These are phyloP conservation scores for Heliconius ismenius DNA, from an alignment of 2,888 invertebrate species.

Conservation along the genomic window DNA sequence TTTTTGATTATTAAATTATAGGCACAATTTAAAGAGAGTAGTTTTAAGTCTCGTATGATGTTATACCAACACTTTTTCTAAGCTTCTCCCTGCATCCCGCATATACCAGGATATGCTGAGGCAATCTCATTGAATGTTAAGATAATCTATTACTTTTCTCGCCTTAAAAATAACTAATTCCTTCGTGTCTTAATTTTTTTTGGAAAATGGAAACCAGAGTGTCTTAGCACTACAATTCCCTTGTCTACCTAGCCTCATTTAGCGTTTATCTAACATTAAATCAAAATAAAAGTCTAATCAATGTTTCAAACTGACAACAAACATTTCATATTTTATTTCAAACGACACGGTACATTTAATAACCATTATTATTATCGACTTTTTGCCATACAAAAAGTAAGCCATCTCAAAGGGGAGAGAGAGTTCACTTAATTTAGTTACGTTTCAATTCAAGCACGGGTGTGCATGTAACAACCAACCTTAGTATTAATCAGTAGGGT, in stretches of 20 bases:
- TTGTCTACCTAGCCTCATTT: not conserved
- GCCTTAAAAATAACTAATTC: too few relatives aligned
- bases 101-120: too few relatives aligned
- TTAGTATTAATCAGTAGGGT: conserved; percentile 79
- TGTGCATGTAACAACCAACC: conserved; percentile 58
- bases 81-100: too few relatives aligned
- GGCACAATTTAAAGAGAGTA: too few relatives aligned
- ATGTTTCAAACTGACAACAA: not conserved
- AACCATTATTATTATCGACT: conserved; percentile 19
- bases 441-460: conserved; percentile 63
- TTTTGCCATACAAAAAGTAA: conserved; percentile 25
- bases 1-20: not conserved
- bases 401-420: conserved; percentile 31
- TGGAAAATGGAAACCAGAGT: conserved; percentile 2
- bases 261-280: not conserved
- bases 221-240: not conserved
- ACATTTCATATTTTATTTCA: conserved; percentile 9
- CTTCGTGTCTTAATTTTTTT: too few relatives aligned
- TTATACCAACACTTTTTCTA: too few relatives aligned
- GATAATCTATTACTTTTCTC: too few relatives aligned
- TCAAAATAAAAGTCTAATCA: not conserved
- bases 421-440: conserved; percentile 52
- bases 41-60: too few relatives aligned
- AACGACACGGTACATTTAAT: conserved; percentile 9
- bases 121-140: too few relatives aligned